A percentile compares a stretch with the other conserved stretches of the same genome.
Evolutionary conservation across 92 coral and sea anemone species (phyloP).

Genomic region (Meandrina meandrites): DNA sequence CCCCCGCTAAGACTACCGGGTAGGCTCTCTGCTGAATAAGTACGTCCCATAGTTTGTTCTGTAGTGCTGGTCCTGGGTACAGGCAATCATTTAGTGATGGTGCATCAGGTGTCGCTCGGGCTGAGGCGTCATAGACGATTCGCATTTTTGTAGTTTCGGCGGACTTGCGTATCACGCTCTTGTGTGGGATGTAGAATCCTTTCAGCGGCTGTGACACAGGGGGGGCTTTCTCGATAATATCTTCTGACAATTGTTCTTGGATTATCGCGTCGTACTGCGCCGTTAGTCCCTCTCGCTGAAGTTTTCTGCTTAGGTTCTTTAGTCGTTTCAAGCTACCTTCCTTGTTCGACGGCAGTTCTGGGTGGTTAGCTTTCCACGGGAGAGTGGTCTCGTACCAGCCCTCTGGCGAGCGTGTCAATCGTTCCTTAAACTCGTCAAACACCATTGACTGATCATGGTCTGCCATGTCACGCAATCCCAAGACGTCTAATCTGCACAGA

Average conservation of each 20-base stretch:
- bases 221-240: constrained; percentile 14
- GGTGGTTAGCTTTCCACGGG: constrained; percentile 64
- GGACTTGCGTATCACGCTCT: constrained; percentile 20
- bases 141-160: constrained; percentile 44
- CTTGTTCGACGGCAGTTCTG: constrained; percentile 51
- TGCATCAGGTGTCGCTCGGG: constrained; percentile 26
- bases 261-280: constrained; percentile 44
- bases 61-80: constrained; percentile 39
- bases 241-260: constrained; percentile 40
- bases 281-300: constrained; percentile 45
- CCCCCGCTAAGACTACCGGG: constrained; percentile 45
- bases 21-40: constrained; percentile 32
- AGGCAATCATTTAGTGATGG: constrained; percentile 40
- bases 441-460: constrained; percentile 58
- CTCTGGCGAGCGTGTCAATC: constrained; percentile 45
- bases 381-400: constrained; percentile 69
- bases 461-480: constrained; percentile 53
- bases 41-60: constrained; percentile 57
- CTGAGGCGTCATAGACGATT: constrained; percentile 57
- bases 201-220: constrained; percentile 5
- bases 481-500: constrained; percentile 49
- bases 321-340: constrained; percentile 55
- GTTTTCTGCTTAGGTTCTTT: constrained; percentile 34
- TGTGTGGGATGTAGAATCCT: constrained; percentile 41
- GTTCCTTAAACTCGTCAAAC: constrained; percentile 50